Conservation (phyloP, 2,113 vertebrate genomes). For the Pterophyllum scalare region DNA sequence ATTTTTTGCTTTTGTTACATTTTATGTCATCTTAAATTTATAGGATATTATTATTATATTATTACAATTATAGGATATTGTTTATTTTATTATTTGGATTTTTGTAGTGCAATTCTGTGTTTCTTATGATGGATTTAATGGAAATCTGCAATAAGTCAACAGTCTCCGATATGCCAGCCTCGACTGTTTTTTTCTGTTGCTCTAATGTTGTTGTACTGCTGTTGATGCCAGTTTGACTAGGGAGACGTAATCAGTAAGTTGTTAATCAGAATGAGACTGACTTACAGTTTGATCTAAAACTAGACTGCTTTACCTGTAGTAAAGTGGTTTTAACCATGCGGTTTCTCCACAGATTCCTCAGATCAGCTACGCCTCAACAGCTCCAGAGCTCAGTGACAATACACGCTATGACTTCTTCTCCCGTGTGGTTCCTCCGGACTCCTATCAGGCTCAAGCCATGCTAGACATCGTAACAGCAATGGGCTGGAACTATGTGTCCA, state of each 20-base stretch:
- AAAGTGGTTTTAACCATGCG: background rate
- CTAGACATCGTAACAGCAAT: conserved; percentile 94
- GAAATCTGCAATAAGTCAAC: background rate
- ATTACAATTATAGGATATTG: background rate
- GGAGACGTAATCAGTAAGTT: too few relatives aligned
- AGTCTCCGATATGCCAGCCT: background rate
- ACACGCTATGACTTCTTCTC: conserved; percentile 98
- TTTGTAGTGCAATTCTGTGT: background rate
- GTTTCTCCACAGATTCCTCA: conserved; percentile 91
- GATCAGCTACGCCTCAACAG: conserved; percentile 99
- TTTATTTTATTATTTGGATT: background rate
- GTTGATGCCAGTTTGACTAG: too few relatives aligned
- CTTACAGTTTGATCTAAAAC: background rate
- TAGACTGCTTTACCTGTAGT: background rate
- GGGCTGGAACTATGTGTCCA: conserved; percentile 97
- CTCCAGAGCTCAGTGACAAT: conserved; percentile 96
- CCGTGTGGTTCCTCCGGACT: conserved; percentile 94
- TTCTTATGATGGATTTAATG: background rate
- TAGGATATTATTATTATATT: too few relatives aligned
- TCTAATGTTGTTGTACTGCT: background rate
- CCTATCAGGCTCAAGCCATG: conserved; percentile 98
- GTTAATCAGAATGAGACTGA: too few relatives aligned
- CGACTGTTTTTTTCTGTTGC: background rate
- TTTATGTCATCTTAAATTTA: background rate
- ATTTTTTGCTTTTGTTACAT: background rate